phyloP scores from a whole-genome alignment of 2,113 vertebrate species.

The Gambusia affinis region DNA sequence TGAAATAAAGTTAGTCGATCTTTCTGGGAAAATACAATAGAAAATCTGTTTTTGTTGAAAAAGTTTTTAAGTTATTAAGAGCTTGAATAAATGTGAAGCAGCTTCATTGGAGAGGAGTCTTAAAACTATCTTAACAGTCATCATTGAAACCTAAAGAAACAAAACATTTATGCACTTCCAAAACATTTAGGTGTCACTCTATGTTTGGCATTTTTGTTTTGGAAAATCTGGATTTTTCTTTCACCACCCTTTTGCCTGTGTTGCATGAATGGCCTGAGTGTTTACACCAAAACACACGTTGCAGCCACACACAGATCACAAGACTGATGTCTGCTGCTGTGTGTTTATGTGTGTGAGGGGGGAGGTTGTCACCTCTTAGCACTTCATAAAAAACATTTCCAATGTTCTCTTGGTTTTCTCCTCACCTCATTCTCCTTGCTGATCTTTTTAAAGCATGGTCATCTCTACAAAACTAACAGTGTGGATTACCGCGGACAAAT shows the following conservation, averaged over 20 bases:
- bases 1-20: neutral
- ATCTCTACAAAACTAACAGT: slow-evolving; percentile 52
- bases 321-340: slow-evolving; percentile 60
- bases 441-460: slow-evolving; percentile 61
- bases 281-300: slow-evolving; percentile 68
- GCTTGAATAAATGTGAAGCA: neutral
- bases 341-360: slow-evolving; percentile 19
- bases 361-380: slow-evolving; percentile 16
- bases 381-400: neutral
- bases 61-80: neutral
- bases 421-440: neutral
- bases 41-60: neutral
- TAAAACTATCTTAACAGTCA: neutral
- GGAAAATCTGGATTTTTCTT: slow-evolving; percentile 5
- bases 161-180: no score
- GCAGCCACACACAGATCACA: slow-evolving; percentile 66
- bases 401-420: neutral
- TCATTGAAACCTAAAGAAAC: neutral
- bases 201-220: slow-evolving; percentile 1
- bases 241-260: slow-evolving; percentile 32
- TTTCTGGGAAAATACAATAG: neutral
- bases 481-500: slow-evolving; percentile 54
- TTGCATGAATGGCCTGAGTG: slow-evolving; percentile 63
- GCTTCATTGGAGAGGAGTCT: neutral
- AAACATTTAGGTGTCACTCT: neutral